phyloP scores from a whole-genome alignment of 2,113 vertebrate genomes.

The Scatophagus argus region DNA sequence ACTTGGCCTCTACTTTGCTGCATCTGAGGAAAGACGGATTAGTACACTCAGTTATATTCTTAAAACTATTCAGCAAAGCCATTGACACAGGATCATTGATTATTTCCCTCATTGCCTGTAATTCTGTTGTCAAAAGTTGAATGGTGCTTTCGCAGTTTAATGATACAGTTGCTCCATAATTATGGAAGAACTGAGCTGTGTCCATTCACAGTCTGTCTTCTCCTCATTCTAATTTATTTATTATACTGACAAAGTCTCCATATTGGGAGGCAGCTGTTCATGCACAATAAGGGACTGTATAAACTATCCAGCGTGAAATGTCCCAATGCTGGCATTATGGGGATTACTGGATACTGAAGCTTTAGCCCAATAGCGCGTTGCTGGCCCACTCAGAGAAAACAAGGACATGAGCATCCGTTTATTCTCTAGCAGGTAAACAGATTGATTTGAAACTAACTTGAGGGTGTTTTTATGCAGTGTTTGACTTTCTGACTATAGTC shows the following conservation, averaged over 20 bases:
- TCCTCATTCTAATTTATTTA: conserved; percentile 55
- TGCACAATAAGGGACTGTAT: conserved; percentile 29
- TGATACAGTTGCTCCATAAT: conserved; percentile 62
- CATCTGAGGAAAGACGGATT: conserved; percentile 19
- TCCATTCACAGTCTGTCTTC: conserved; percentile 66
- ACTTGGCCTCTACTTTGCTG: background rate
- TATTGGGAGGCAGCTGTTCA: conserved; percentile 73
- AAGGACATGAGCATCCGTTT: conserved; percentile 28
- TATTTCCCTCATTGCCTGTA: conserved; percentile 23
- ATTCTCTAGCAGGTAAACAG: conserved; percentile 13
- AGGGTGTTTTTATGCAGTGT: background rate
- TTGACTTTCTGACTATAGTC: background rate
- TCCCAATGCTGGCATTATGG: conserved; percentile 43
- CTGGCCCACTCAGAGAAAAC: conserved; percentile 25
- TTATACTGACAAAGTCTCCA: conserved; percentile 41
- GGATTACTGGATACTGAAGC: conserved; percentile 44
- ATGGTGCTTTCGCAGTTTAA: conserved; percentile 53
- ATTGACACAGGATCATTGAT: conserved; percentile 58
- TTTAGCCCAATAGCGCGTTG: conserved; percentile 26
- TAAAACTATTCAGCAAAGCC: conserved; percentile 39
- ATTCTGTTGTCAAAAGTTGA: conserved; percentile 51
- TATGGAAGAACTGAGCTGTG: conserved; percentile 59
- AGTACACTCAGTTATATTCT: conserved; percentile 30
- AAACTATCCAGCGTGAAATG: conserved; percentile 34
- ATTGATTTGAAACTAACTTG: conserved; percentile 23